Conservation (phyloP, 2,797 vertebrate genomes). For the Dallia pectoralis region DNA sequence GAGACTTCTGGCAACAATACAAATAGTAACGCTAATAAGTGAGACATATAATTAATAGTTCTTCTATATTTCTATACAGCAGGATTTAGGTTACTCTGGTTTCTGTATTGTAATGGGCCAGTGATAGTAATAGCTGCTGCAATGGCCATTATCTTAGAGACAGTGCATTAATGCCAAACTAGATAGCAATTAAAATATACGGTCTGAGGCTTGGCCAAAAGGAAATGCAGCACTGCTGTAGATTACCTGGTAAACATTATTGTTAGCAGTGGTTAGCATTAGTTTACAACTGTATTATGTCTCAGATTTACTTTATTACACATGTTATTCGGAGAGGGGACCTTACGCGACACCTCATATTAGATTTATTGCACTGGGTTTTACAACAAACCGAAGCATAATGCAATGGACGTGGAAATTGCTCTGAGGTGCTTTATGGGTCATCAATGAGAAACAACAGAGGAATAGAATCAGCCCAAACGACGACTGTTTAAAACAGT, state of each 20-base stretch:
- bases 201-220: neutral
- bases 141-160: conserved; percentile 4
- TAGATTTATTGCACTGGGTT: neutral
- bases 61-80: conserved; percentile 39
- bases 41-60: conserved; percentile 25
- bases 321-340: neutral
- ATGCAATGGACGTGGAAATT: neutral
- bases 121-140: conserved; percentile 13
- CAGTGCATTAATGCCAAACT: neutral
- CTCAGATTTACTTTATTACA: neutral
- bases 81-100: conserved; percentile 21
- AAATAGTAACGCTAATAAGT: conserved; percentile 43
- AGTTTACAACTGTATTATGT: neutral
- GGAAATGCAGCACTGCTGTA: neutral
- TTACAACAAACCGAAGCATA: neutral
- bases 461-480: conserved; percentile 15
- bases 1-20: conserved; percentile 24
- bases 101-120: conserved; percentile 38
- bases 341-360: neutral
- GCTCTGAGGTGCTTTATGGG: neutral
- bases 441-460: neutral
- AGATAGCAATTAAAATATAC: conserved; percentile 2
- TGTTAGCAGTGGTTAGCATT: neutral
- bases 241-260: neutral
- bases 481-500: conserved; percentile 36